Evolutionary conservation across 2,797 vertebrate species (phyloP).

Genomic region (Lates japonicus): DNA sequence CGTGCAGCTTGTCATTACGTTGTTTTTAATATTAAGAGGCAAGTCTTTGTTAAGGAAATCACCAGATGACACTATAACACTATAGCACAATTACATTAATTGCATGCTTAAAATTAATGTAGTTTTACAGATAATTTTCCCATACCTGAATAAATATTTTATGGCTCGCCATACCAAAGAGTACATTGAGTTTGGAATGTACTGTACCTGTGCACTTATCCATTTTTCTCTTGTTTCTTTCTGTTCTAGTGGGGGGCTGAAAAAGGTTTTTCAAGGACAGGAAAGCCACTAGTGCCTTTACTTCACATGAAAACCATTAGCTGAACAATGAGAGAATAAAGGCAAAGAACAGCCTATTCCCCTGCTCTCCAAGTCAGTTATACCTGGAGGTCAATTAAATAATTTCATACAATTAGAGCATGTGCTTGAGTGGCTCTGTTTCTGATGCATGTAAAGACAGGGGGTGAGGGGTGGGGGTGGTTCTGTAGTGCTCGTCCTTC

Average conservation of each 20-base stretch:
- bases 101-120: not conserved
- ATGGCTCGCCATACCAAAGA: not conserved
- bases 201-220: not conserved
- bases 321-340: constrained; percentile 41
- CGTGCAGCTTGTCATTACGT: not conserved
- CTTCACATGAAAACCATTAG: constrained; percentile 21
- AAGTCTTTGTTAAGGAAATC: constrained; percentile 1
- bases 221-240: not conserved
- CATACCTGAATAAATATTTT: not conserved
- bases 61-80: not conserved
- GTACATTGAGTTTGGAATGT: not conserved
- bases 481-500: too few species aligned
- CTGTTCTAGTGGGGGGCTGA: not conserved
- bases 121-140: not conserved
- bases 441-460: constrained; percentile 40
- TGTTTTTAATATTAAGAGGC: not conserved
- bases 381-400: constrained; percentile 71
- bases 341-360: constrained; percentile 46
- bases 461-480: too few species aligned
- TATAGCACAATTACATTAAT: not conserved
- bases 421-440: constrained; percentile 35
- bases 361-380: constrained; percentile 25
- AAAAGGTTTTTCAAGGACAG: constrained; percentile 32
- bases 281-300: constrained; percentile 12
- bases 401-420: constrained; percentile 59